Conservation (phyloP, 1,140 invertebrate genomes). For the Neodiprion virginianus region DNA sequence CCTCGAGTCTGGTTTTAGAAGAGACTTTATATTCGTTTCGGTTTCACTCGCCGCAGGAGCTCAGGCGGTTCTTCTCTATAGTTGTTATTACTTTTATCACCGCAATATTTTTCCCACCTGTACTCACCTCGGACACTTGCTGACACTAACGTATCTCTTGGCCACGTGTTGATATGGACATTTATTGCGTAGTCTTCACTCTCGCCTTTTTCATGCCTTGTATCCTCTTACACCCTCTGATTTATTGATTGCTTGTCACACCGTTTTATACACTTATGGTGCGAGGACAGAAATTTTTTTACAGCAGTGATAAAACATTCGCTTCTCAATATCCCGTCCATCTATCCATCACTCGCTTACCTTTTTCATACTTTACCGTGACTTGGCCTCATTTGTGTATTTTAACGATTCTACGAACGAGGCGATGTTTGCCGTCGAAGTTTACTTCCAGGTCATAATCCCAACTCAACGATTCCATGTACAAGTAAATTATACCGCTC, state of each 20-base stretch:
- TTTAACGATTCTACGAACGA: too few species aligned
- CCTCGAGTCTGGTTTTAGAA: neutral
- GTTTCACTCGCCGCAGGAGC: slow-evolving; percentile 1
- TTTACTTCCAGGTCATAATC: too few species aligned
- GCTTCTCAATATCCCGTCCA: too few species aligned
- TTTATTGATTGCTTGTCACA: neutral
- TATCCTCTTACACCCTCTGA: neutral
- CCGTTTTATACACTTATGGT: too few species aligned
- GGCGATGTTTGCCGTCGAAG: too few species aligned
- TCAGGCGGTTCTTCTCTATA: neutral
- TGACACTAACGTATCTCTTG: neutral
- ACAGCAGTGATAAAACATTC: too few species aligned
- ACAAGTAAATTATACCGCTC: too few species aligned
- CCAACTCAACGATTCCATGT: too few species aligned
- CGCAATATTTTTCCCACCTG: neutral
- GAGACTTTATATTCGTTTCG: neutral
- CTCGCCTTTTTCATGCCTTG: neutral
- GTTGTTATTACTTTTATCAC: neutral
- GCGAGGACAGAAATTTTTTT: too few species aligned
- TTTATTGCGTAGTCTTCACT: neutral
- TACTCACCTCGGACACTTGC: neutral
- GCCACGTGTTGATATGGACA: neutral
- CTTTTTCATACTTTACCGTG: too few species aligned
- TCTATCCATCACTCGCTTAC: too few species aligned
- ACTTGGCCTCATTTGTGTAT: too few species aligned